Evolutionary conservation across 2,113 vertebrate species (phyloP).

Genomic region (Eudyptes chrysolophus): DNA sequence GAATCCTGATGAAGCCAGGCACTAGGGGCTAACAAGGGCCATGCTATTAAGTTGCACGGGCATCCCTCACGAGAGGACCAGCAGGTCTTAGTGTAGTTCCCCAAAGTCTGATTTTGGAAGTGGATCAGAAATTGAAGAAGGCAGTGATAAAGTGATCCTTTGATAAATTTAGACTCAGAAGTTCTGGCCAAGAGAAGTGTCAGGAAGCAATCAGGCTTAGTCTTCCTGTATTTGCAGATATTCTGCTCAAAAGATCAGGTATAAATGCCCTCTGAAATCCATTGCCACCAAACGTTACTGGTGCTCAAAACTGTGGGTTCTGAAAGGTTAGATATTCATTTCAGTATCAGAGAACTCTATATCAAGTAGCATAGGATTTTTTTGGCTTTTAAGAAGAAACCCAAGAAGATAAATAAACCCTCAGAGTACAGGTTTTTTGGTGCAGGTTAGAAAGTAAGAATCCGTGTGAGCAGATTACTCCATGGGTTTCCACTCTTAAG

Average conservation of each 20-base stretch:
- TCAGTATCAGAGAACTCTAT: not conserved
- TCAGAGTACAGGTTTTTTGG: not conserved
- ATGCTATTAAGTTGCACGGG: not conserved
- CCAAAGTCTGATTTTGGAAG: not conserved
- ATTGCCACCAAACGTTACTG: not conserved
- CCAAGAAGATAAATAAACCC: not conserved
- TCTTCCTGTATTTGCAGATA: not conserved
- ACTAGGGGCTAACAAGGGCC: not conserved
- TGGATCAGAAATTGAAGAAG: not conserved
- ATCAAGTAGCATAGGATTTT: not conserved
- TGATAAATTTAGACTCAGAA: not conserved
- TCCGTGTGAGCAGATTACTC: not conserved
- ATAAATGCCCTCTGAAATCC: not conserved
- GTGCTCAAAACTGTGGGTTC: not conserved
- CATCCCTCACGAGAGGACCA: not conserved
- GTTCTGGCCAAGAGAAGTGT: not conserved
- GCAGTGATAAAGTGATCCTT: not conserved
- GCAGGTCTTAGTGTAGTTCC: not conserved
- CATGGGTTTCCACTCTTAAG: not conserved
- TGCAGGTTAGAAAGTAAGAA: not conserved
- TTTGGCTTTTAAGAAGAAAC: not conserved
- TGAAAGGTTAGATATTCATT: not conserved
- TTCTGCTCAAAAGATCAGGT: not conserved
- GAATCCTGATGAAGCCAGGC: not conserved
- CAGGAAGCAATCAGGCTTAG: not conserved